phyloP scores from a whole-genome alignment of 2,888 invertebrate genomes.

The Troglohyphantes excavatus region DNA sequence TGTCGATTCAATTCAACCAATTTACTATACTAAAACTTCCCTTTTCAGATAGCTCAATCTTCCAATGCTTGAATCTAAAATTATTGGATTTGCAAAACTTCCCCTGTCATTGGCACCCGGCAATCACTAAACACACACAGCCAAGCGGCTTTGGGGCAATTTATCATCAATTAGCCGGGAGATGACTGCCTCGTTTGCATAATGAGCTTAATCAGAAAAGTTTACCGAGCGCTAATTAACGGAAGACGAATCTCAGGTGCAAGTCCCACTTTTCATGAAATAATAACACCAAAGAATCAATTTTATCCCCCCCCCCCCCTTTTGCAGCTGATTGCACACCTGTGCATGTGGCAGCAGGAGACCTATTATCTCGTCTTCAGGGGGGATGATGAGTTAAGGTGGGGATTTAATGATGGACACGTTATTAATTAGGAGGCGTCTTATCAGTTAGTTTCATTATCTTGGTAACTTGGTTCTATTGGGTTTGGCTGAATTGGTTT shows the following conservation, averaged over 20 bases:
- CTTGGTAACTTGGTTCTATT: not conserved
- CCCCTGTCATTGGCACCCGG: too few species aligned
- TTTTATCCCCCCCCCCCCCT: constrained; percentile 8
- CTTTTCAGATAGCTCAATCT: too few species aligned
- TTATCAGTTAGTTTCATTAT: not conserved
- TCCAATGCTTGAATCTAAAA: too few species aligned
- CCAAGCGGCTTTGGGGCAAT: not conserved
- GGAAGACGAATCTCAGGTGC: constrained; percentile 6
- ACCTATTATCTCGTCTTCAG: not conserved
- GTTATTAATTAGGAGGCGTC: constrained; percentile 18
- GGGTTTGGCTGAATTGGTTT: not conserved
- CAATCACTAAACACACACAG: not conserved
- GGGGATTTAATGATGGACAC: constrained; percentile 1
- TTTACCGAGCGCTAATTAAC: constrained; percentile 28
- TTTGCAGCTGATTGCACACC: not conserved
- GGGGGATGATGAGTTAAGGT: constrained; percentile 3
- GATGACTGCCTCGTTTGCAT: constrained; percentile 42
- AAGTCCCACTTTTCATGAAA: not conserved
- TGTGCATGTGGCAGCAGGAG: not conserved
- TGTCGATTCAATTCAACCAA: too few species aligned
- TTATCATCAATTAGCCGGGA: constrained; percentile 34
- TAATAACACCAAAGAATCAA: constrained; percentile 15
- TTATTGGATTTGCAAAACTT: too few species aligned
- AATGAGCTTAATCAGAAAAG: constrained; percentile 39
- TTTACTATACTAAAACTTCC: too few species aligned